Percentiles rank a stretch among this genome's conserved stretches.
Conservation (phyloP, 2,888 invertebrate species). For the Tenthredo notha region DNA sequence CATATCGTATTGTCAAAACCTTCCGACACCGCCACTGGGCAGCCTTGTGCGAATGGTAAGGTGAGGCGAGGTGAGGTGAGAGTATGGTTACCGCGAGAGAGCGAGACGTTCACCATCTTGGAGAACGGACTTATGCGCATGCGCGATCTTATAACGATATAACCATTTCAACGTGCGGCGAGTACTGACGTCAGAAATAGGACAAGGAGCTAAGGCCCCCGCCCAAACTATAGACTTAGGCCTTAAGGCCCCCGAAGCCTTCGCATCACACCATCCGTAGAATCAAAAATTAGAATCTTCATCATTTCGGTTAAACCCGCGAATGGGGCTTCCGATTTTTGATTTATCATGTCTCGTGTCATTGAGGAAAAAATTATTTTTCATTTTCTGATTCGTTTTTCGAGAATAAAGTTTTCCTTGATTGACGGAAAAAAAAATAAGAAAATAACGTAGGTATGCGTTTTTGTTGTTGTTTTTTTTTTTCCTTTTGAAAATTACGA, state of each 20-base stretch:
- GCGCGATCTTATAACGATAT: conserved; percentile 60
- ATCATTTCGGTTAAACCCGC: background rate
- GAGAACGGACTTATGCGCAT: conserved; percentile 66
- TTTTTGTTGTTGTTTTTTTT: background rate
- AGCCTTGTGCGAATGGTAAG: conserved; percentile 53
- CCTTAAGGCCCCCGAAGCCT: background rate
- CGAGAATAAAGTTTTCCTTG: background rate
- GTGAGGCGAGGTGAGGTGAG: conserved; percentile 61
- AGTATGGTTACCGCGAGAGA: conserved; percentile 58
- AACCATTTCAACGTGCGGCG: conserved; percentile 52
- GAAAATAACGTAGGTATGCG: background rate
- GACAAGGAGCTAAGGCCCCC: conserved; percentile 70
- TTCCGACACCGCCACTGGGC: conserved; percentile 55
- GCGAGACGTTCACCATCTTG: conserved; percentile 74
- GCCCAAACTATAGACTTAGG: background rate
- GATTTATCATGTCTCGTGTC: background rate
- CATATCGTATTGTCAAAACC: conserved; percentile 54
- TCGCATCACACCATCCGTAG: background rate
- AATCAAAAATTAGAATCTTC: background rate
- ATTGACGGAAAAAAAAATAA: background rate
- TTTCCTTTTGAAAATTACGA: background rate
- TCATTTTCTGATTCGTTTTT: background rate
- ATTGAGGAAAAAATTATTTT: background rate
- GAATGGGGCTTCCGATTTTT: background rate
- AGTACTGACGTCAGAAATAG: conserved; percentile 73